phyloP scores from a whole-genome alignment of 1,140 invertebrate genomes.

The Lucilia cuprina region DNA sequence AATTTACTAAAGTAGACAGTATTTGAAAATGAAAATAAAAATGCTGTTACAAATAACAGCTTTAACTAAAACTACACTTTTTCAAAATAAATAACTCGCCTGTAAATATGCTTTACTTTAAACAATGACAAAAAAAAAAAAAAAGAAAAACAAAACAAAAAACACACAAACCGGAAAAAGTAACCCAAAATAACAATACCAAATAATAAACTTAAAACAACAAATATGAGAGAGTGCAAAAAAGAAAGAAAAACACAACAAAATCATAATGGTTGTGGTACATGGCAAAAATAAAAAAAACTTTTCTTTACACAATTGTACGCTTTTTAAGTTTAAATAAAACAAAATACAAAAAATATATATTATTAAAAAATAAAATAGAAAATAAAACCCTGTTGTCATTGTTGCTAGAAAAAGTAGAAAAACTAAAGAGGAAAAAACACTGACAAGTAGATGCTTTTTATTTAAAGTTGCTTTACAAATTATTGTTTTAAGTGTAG shows the following conservation, averaged over 20 bases:
- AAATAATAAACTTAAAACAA: conserved; percentile 8
- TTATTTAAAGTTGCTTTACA: conserved; percentile 24
- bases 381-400: background rate
- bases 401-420: background rate
- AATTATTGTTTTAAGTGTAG: conserved; percentile 22
- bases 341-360: background rate
- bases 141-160: background rate
- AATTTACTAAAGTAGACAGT: no score
- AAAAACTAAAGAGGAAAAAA: background rate
- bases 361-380: background rate
- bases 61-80: background rate
- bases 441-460: conserved; percentile 30
- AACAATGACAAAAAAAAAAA: no score
- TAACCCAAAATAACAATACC: background rate
- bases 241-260: background rate
- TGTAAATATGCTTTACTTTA: background rate
- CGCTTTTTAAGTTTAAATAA: conserved; percentile 5
- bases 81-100: background rate
- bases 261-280: background rate
- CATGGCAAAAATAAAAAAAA: background rate
- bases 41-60: background rate
- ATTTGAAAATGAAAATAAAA: no score
- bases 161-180: background rate
- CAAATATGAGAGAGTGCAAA: background rate
- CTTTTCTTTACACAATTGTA: background rate